A percentile compares a stretch with the other conserved stretches of the same genome.
Conservation (phyloP, 2,113 vertebrate genomes). For the Todiramphus chloris region DNA sequence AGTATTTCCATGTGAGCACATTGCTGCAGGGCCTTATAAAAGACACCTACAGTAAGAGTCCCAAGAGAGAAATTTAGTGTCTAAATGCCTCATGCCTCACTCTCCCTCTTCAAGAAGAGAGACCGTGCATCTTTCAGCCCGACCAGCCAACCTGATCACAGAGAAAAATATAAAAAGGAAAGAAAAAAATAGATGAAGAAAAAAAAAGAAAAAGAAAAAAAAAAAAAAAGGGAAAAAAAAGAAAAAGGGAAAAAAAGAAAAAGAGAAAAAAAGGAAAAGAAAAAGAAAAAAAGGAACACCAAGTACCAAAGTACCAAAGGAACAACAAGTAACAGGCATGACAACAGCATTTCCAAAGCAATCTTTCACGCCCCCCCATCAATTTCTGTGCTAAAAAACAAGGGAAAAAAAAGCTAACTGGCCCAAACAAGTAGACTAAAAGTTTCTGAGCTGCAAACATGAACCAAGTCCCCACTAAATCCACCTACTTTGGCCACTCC, state of each 20-base stretch:
- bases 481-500: background rate
- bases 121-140: background rate
- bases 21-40: background rate
- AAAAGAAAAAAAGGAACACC: background rate
- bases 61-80: background rate
- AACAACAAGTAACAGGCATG: background rate
- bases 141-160: background rate
- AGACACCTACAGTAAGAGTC: background rate
- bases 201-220: accelerated
- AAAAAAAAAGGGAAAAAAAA: too few relatives aligned
- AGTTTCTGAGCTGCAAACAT: background rate
- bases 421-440: background rate
- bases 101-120: background rate
- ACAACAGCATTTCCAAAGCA: background rate
- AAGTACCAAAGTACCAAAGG: background rate
- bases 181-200: too few relatives aligned
- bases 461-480: background rate
- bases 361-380: background rate
- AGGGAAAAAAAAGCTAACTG: background rate
- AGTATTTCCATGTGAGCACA: background rate
- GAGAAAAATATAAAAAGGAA: background rate
- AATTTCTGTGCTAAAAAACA: background rate
- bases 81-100: background rate
- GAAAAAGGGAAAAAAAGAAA: too few relatives aligned
- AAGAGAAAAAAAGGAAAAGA: too few relatives aligned